Base-by-base conservation (phyloP, 1,140 invertebrate genomes). In the Mya arenaria region DNA sequence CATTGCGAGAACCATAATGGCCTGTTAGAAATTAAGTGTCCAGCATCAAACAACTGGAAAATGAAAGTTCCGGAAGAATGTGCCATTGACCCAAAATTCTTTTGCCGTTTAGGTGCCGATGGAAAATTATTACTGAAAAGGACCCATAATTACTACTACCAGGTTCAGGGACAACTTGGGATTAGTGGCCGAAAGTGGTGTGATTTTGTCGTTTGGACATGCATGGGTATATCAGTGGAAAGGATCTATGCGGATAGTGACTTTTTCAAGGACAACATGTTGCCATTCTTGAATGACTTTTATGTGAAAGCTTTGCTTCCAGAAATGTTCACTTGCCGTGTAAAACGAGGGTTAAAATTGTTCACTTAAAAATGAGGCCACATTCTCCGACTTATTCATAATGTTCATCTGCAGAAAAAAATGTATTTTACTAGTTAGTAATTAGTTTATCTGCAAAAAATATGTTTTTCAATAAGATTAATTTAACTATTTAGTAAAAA, bases 81-180 rank as follows among this genome's bases (percentile, higher is more conserved):
- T 63, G 48, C 44, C 25, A 58, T 60, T 25, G 83, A 84, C 52
- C n/a, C n/a, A n/a, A 62, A 58, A 0, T 82, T 78, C 48, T 78
- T n/a, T 44, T 86, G 60, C 65, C n/a, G 55, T 25, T 36, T 23
- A 36, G 37, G 25, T 23, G n/a, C 60, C 5, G 44, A 78, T 68
- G 73, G 68, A 28, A 39, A 75, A 17, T 19, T 73, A 23, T 10
- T 44, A 36, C 44, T 93, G 41, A 92, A 90, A 56, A 81, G 74
- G 82, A 88, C 68, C 32, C 89, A 92, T 81, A n/a, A 82, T 28
- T 92, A 92, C 82, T 93, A 90, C 82, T 92, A 88, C 82, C 92
- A 93, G 85, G 78, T 93, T 37, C 91, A 92, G 75, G 91, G 90
- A 25, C 92, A 93, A 66, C 60, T 93, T 17, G 86, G 86, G 36